Evolutionary conservation across 1,140 invertebrate species (phyloP).

Genomic region (Euura lappo): DNA sequence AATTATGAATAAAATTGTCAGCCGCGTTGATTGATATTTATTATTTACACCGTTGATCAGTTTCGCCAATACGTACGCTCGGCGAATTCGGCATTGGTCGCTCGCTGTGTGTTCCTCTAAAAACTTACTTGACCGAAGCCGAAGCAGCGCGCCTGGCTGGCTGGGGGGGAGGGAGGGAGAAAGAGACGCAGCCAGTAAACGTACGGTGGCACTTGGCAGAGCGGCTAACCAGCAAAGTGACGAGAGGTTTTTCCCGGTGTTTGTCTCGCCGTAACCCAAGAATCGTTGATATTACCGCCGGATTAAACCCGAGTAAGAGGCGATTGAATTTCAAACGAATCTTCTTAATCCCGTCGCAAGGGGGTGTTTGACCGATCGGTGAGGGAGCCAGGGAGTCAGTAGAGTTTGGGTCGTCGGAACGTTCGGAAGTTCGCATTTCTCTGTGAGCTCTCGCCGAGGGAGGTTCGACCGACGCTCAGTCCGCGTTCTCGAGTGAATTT

Average conservation of each 20-base stretch:
- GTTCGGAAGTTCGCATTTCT: neutral
- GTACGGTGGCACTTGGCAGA: neutral
- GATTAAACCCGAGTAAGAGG: too few species aligned
- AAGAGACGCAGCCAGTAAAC: neutral
- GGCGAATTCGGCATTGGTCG: neutral
- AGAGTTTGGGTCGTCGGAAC: neutral
- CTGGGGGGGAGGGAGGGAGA: neutral
- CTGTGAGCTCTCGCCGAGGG: neutral
- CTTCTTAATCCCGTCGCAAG: neutral
- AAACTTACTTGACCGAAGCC: neutral
- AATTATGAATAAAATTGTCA: too few species aligned
- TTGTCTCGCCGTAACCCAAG: too few species aligned
- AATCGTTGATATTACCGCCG: too few species aligned
- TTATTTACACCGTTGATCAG: neutral
- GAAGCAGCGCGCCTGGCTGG: neutral
- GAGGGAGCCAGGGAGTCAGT: neutral
- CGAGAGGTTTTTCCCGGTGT: too few species aligned
- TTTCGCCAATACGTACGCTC: neutral
- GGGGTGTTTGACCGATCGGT: neutral
- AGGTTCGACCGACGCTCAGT: neutral
- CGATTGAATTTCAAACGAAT: neutral
- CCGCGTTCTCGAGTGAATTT: neutral
- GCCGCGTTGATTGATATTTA: neutral
- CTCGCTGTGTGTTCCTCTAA: neutral
- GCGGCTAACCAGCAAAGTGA: too few species aligned